Conservation (phyloP, 2,888 invertebrate species). For the Eilema caniola region DNA sequence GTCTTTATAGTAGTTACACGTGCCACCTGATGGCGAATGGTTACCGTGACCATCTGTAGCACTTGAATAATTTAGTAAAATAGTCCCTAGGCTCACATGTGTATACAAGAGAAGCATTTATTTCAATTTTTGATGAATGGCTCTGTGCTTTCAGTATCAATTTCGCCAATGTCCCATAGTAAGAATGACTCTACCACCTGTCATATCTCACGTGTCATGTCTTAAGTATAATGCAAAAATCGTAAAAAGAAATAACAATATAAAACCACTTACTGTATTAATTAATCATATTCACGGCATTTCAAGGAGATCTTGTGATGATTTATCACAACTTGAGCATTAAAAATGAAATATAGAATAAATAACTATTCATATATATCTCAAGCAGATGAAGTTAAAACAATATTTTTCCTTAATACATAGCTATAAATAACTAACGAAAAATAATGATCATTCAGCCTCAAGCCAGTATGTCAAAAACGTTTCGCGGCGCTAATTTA, state of each 20-base stretch:
- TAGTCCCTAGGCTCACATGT: no score
- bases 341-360: neutral
- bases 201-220: no score
- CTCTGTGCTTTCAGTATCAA: no score
- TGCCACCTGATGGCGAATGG: no score
- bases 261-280: neutral
- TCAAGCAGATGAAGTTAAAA: neutral
- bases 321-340: no score
- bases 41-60: no score
- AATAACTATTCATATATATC: neutral
- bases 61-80: no score
- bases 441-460: neutral
- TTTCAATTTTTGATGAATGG: no score
- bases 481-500: neutral
- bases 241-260: neutral
- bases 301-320: neutral
- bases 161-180: no score
- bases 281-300: no score
- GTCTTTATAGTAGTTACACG: neutral
- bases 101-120: no score
- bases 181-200: no score
- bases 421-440: neutral
- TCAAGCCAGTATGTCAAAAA: slow-evolving; percentile 6
- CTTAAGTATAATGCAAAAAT: neutral
- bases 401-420: neutral